Base-by-base conservation (phyloP, 2,797 vertebrate genomes). In the Leptoclinus maculatus region DNA sequence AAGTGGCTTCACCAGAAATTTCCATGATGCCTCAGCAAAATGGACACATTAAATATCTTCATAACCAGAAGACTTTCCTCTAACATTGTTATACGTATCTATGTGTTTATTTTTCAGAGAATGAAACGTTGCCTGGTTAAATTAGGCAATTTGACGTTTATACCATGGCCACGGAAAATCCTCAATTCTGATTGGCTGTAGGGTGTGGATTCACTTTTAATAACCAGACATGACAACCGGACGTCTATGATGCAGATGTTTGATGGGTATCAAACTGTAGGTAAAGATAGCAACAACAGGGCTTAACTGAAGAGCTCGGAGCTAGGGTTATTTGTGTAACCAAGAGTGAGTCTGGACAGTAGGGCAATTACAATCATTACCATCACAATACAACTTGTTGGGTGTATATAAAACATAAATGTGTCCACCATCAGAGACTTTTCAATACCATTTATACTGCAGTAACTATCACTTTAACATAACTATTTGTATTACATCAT, bases 1-100 rank as follows among this genome's bases (percentile, higher is more conserved):
- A 71, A 89, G 74, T 47, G 72, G 60, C 65, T 74, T 66, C 67
- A 73, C 11, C 8, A 71, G 59, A 75, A 69, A 74, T n/a, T 73
- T 47, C 27, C 27, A 0, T 59, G 56, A 65, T 9, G 11, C 38
- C 34, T 2, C 0, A 1, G 16, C 21, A 5, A 39, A 79, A 69
- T 11, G 23, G 17, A 60, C 56, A 73, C 36, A 72, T 73, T 49
- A 56, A 70, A 56, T 23, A 76, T 38, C 43, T 23, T 38, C 8
- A 53, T 5, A 65, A 74, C n/a, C 16, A 38, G 25, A 71, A 19
- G 49, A 58, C 14, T 19, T 27, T n/a, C 5, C 36, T 39, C 17
- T 63, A 14, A 57, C 7, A 39, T 3, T 27, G 3, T 32, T 38
- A 29, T 54, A 49, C 1, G 0, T 58, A 36, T 36, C 3, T 54